Evolutionary conservation across 35 echinoderm and acorn worm species (phyloP), one percentile per base, ranked within the genome.

Genomic region (Ophioderma brevispina): DNA sequence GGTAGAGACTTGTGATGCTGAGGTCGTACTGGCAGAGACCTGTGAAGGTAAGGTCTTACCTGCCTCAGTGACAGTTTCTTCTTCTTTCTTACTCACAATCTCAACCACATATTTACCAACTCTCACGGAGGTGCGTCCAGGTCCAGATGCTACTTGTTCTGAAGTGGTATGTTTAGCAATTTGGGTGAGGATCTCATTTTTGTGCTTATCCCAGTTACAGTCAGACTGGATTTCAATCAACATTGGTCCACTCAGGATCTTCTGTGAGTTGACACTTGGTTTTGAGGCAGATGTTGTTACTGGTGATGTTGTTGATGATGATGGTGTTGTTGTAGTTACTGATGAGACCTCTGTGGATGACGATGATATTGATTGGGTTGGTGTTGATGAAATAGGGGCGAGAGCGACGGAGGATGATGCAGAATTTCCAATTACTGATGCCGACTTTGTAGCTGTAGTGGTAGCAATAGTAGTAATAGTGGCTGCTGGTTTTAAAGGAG

Each of bases 161-260:
- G 43, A 31, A 34, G 83, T 25, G 23, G 83, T 85, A 37, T 85
- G 83, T 59, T 85, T 85, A 21, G 83, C 83, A 17, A 85, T 85
- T 11, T 52, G 11, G 36, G 43, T 19, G n/a, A 85, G 83, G 32
- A 85, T 85, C 33, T 85, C 55, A 85, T 85, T 63, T 35, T 63
- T 85, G 21, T 52, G n/a, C 33, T 35, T 64, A 37, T 36, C 46
- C 83, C 83, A 85, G 34, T 85, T 70, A 59, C 83, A 85, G 33
- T 85, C 83, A 19, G 83, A 85, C 52, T 85, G 83, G 36, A 85
- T 85, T 64, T 85, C 83, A 85, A 85, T 85, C 83, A 85, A n/a
- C 35, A 85, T 52, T 33, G 83, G 83, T 36, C 46, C 52, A 37
- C 83, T 52, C 17, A 42, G 25, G 39, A 42, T 39, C 28, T 70